phyloP scores from a whole-genome alignment of 2,797 vertebrate genomes.

The Helicolenus hilgendorfi region DNA sequence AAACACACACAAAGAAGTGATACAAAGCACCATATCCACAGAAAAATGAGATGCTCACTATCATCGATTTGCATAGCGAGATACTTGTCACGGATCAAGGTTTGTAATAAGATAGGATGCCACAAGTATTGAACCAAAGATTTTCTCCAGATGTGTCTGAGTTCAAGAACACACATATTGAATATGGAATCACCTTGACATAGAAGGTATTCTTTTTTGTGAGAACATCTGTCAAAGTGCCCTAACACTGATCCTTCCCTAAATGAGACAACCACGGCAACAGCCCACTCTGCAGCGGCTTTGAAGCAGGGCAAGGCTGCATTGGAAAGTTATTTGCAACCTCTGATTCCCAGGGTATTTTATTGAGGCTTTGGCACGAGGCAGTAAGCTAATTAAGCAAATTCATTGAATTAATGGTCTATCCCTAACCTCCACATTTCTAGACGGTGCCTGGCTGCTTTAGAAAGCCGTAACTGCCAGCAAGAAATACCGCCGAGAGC shows the following conservation, averaged over 20 bases:
- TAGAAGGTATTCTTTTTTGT: constrained; percentile 22
- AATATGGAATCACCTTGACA: constrained; percentile 53
- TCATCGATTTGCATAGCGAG: not conserved
- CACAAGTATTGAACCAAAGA: constrained; percentile 4
- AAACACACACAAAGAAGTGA: not conserved
- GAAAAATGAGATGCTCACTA: not conserved
- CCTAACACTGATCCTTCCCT: constrained; percentile 17
- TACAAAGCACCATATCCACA: not conserved
- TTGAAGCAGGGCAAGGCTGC: constrained; percentile 45
- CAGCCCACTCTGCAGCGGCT: not conserved
- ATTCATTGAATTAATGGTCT: constrained; percentile 70
- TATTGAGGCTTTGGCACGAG: constrained; percentile 58
- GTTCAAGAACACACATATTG: constrained; percentile 52
- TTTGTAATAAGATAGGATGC: not conserved
- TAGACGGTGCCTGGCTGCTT: constrained; percentile 52
- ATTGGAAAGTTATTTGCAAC: constrained; percentile 48
- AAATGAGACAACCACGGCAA: constrained; percentile 28
- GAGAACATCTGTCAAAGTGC: constrained; percentile 54
- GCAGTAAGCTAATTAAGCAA: constrained; percentile 70
- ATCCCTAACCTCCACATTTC: constrained; percentile 46
- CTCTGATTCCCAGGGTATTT: constrained; percentile 54
- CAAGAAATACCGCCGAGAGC: constrained; percentile 48
- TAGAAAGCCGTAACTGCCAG: constrained; percentile 51
- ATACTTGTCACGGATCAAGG: not conserved
- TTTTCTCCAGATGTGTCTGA: constrained; percentile 18